Evolutionary conservation across 2,797 vertebrate genomes (phyloP), one percentile per base, ranked within the genome.

Genomic region (Gallinago nigripennis): DNA sequence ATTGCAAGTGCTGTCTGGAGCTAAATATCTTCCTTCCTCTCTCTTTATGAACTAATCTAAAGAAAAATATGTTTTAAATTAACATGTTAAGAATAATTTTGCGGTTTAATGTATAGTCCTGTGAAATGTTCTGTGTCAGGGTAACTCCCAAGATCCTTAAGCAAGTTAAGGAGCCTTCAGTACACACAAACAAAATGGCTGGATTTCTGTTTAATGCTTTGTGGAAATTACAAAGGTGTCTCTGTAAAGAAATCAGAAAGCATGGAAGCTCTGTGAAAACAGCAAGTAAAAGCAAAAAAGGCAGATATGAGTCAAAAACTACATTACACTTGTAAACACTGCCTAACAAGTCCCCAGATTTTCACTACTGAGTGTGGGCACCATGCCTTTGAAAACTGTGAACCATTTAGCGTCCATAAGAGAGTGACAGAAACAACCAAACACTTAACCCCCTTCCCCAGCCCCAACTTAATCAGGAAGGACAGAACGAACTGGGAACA

Each of bases 21-120:
- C 86, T 91, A 96, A 96, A 53, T 87, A 91, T 91, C 93, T 93
- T 96, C 86, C 93, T 97, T 95, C 95, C 92, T 95, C 84, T 89
- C 54, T 85, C 84, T 94, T 95, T 93, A 87, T 78, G 89, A 94
- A 94, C 82, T 51, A 93, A 95, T 84, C 80, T 94, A 76, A 86
- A 84, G 94, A 84, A 92, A 94, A 96, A 86, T 90, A 91, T 96
- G 94, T 73, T 96, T 97, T 73, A 94, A 82, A 94, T 97, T 96
- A 96, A 63, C 77, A 91, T 77, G 90, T 35, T 91, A 88, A 77
- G 90, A 90, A 86, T 53, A 84, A 86, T 95, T 91, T 50, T 88
- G 51, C 61, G 35, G 78, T 85, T 80, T 73, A 93, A 58, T 41
- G 24, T 71, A 77, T 19, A 75, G 75, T 51, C 46, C 65, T 83